Conservation (phyloP, 2,888 invertebrate species). For the Matsumyia berberina region DNA sequence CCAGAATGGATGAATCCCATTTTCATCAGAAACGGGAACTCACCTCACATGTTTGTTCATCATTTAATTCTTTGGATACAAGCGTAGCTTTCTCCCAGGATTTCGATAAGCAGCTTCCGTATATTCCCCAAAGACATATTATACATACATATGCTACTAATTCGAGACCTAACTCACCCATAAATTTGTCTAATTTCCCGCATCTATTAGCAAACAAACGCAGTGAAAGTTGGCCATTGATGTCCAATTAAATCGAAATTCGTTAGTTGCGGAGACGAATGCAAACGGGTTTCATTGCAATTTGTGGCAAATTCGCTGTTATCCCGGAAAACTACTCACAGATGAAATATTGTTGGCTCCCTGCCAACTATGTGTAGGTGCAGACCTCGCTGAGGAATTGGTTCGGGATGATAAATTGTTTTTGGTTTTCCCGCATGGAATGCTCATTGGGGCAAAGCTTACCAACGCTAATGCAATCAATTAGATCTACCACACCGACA, state of each 20-base stretch:
- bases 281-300: constrained; percentile 53
- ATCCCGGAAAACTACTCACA: constrained; percentile 14
- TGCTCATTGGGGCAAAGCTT: constrained; percentile 49
- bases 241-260: constrained; percentile 45
- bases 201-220: constrained; percentile 1
- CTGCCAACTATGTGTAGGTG: constrained; percentile 34
- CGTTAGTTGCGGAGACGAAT: constrained; percentile 39
- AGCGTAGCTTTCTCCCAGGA: no score
- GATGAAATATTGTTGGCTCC: constrained; percentile 49
- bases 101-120: no score
- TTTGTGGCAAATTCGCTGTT: constrained; percentile 51
- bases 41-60: no score
- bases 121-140: no score
- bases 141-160: no score
- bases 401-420: constrained; percentile 45
- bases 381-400: constrained; percentile 30
- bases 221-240: constrained; percentile 39
- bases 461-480: constrained; percentile 51
- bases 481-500: constrained; percentile 14
- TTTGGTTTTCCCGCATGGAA: constrained; percentile 55
- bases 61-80: no score
- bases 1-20: no score
- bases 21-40: no score
- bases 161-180: no score
- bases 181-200: constrained; percentile 38